A percentile compares a stretch with the other conserved stretches of the same genome.
phyloP scores from a whole-genome alignment of 2,797 vertebrate species.

The Garrulus glandarius region DNA sequence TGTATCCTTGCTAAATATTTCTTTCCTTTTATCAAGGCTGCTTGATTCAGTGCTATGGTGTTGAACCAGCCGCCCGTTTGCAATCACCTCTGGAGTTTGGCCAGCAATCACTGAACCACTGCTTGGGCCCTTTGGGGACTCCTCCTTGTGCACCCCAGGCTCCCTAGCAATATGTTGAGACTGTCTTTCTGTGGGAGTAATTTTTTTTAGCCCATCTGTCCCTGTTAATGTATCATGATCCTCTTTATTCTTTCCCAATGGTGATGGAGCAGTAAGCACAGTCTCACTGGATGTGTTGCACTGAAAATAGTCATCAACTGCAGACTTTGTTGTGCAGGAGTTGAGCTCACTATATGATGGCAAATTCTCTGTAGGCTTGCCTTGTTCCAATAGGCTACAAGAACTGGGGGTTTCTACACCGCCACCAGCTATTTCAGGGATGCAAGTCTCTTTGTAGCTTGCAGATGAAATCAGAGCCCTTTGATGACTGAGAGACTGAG shows the following conservation, averaged over 20 bases:
- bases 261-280: conserved; percentile 83
- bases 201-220: conserved; percentile 81
- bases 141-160: conserved; percentile 85
- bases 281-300: conserved; percentile 89
- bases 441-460: conserved; percentile 85
- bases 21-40: conserved; percentile 92
- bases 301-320: conserved; percentile 92
- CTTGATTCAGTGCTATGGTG: conserved; percentile 83
- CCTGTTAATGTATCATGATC: conserved; percentile 90
- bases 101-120: conserved; percentile 69
- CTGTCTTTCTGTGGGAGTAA: conserved; percentile 79
- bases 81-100: conserved; percentile 80
- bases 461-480: conserved; percentile 82
- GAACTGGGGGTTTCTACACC: conserved; percentile 86
- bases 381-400: conserved; percentile 88
- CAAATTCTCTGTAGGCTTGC: conserved; percentile 82
- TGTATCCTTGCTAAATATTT: conserved; percentile 95
- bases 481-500: conserved; percentile 86
- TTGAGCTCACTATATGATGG: conserved; percentile 89
- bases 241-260: conserved; percentile 84
- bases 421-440: conserved; percentile 88
- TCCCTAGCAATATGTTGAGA: conserved; percentile 87
- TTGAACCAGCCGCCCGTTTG: conserved; percentile 88
- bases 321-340: conserved; percentile 85
- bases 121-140: conserved; percentile 84